Conservation (phyloP, 2,888 invertebrate species). For the Nemotelus pantherinus region DNA sequence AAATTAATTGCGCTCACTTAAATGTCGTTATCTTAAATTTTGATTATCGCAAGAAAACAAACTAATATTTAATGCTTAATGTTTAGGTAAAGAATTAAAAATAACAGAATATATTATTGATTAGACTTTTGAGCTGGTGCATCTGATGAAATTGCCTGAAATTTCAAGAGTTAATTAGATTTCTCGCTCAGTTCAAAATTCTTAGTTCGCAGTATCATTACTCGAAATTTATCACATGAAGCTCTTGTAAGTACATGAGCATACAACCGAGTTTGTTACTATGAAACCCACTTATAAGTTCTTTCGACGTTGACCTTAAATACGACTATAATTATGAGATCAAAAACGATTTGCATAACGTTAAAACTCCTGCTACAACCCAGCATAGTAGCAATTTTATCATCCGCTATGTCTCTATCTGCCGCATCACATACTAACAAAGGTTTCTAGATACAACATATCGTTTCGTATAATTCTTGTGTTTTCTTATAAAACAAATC, state of each 20-base stretch:
- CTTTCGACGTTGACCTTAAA: neutral
- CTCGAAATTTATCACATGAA: no score
- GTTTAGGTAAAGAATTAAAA: no score
- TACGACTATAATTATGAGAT: slow-evolving; percentile 17
- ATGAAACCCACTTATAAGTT: neutral
- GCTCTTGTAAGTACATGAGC: neutral
- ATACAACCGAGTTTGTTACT: neutral
- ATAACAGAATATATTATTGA: no score
- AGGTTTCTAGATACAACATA: neutral
- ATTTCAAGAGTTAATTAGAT: no score
- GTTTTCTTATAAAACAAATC: slow-evolving; percentile 30
- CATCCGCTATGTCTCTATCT: neutral
- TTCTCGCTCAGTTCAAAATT: no score
- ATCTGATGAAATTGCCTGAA: no score
- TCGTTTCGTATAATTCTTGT: neutral
- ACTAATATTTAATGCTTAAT: no score
- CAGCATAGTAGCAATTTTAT: slow-evolving; percentile 28
- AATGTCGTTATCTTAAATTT: no score
- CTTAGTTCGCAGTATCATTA: no score
- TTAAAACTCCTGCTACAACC: slow-evolving; percentile 29
- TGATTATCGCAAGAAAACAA: no score
- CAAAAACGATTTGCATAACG: slow-evolving; percentile 21
- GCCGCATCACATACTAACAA: neutral
- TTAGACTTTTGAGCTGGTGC: no score
- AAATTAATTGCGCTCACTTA: no score